A percentile compares a stretch with the other conserved stretches of the same genome.
These are phyloP conservation scores for Isaurus tuberculatus DNA, from an alignment of 92 coral and sea anemone genomes.

Conservation along the genomic window DNA sequence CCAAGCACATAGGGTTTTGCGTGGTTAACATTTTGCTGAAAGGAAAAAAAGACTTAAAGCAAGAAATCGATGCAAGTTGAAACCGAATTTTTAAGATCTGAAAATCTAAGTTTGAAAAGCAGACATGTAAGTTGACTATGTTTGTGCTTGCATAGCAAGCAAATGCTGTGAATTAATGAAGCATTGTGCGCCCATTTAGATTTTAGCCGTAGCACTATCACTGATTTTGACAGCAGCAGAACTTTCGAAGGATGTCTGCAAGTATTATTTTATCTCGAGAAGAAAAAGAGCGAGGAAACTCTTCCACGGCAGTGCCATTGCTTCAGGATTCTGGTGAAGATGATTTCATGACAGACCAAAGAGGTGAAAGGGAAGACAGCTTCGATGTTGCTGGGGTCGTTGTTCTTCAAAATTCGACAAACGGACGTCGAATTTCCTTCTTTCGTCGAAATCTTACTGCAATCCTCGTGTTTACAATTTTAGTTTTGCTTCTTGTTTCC, in stretches of 20 bases:
- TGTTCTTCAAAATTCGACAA: slow-evolving; percentile 48
- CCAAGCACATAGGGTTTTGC: background rate
- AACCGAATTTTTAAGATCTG: background rate
- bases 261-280: slow-evolving; percentile 19
- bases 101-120: background rate
- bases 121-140: background rate
- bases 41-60: background rate
- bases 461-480: slow-evolving; percentile 49
- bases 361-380: slow-evolving; percentile 45
- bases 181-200: background rate
- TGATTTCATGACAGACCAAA: slow-evolving; percentile 39
- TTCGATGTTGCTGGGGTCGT: slow-evolving; percentile 60
- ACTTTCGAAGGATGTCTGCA: slow-evolving; percentile 11
- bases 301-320: slow-evolving; percentile 71
- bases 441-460: slow-evolving; percentile 40
- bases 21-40: background rate
- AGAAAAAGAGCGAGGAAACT: slow-evolving; percentile 43
- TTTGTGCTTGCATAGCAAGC: background rate
- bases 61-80: background rate
- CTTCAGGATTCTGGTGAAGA: slow-evolving; percentile 60
- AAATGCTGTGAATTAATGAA: background rate
- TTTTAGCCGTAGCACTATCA: background rate
- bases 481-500: slow-evolving; percentile 53
- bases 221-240: background rate
- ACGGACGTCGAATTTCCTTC: slow-evolving; percentile 38